Percentiles rank a stretch among this genome's conserved stretches.
These are phyloP conservation scores for Cyphomyrus discorhynchus DNA, from an alignment of 2,113 vertebrate genomes.

Conservation along the genomic window DNA sequence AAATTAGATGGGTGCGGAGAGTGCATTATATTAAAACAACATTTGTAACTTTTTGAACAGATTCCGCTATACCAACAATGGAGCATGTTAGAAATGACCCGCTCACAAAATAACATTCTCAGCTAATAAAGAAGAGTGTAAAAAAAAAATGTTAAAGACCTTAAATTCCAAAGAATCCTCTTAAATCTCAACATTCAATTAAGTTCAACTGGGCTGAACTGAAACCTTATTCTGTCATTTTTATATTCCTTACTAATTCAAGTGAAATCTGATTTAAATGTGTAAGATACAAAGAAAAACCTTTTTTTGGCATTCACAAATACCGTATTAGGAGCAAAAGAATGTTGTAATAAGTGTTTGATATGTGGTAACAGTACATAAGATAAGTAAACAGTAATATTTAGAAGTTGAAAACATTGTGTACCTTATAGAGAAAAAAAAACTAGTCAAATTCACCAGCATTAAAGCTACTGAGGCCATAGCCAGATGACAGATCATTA, in stretches of 20 bases:
- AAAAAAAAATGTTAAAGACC: neutral
- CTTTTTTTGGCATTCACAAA: conserved; percentile 4
- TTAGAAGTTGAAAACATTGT: conserved; percentile 5
- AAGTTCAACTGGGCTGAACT: conserved; percentile 58
- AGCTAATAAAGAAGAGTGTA: neutral
- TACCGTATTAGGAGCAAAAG: neutral
- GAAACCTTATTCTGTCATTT: conserved; percentile 57
- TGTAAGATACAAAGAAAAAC: neutral
- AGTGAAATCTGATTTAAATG: neutral
- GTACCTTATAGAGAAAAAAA: neutral
- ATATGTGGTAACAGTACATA: neutral
- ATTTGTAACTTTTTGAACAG: conserved; percentile 10
- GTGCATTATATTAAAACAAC: conserved; percentile 5
- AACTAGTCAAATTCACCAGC: neutral
- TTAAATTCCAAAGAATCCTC: neutral
- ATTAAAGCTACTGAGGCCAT: neutral
- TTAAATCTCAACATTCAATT: neutral
- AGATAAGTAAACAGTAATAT: neutral
- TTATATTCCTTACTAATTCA: conserved; percentile 54
- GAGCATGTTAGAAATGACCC: neutral
- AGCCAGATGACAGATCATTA: neutral
- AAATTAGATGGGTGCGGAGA: neutral
- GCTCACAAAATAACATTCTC: neutral
- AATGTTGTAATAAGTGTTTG: neutral
- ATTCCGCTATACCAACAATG: neutral